Evolutionary conservation across 2,113 vertebrate genomes (phyloP).

Genomic region (Boleophthalmus pectinirostris): DNA sequence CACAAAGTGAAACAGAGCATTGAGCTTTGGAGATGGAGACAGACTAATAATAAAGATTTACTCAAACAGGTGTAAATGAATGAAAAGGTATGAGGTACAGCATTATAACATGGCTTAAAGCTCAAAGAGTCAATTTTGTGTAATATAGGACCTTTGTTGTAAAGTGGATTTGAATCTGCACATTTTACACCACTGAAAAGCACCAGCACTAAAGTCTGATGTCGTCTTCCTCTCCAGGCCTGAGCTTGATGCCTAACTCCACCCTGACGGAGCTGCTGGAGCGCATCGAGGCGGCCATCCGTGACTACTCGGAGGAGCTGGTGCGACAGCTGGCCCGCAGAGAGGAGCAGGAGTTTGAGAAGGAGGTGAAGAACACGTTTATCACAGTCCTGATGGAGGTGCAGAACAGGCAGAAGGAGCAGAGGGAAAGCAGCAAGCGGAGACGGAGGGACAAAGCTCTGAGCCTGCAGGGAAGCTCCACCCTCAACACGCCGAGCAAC

Average conservation of each 20-base stretch:
- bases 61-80: too few species aligned
- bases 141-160: too few species aligned
- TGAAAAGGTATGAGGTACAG: too few species aligned
- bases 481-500: constrained; percentile 26
- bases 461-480: constrained; percentile 78
- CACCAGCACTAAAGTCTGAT: background rate
- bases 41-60: too few species aligned
- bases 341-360: constrained; percentile 93
- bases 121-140: too few species aligned
- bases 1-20: too few species aligned
- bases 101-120: too few species aligned
- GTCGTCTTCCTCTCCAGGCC: constrained; percentile 64
- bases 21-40: too few species aligned
- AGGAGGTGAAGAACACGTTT: constrained; percentile 95
- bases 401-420: constrained; percentile 93
- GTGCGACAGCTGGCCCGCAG: constrained; percentile 87
- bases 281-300: constrained; percentile 83
- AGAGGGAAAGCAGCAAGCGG: constrained; percentile 86
- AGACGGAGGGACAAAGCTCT: constrained; percentile 86
- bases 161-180: too few species aligned
- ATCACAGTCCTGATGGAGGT: constrained; percentile 91
- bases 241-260: constrained; percentile 82
- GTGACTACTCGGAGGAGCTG: constrained; percentile 88
- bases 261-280: constrained; percentile 82
- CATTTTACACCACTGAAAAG: background rate